These are phyloP conservation scores for Reinhardtius hippoglossoides DNA, from an alignment of 2,113 vertebrate genomes.

Conservation along the genomic window DNA sequence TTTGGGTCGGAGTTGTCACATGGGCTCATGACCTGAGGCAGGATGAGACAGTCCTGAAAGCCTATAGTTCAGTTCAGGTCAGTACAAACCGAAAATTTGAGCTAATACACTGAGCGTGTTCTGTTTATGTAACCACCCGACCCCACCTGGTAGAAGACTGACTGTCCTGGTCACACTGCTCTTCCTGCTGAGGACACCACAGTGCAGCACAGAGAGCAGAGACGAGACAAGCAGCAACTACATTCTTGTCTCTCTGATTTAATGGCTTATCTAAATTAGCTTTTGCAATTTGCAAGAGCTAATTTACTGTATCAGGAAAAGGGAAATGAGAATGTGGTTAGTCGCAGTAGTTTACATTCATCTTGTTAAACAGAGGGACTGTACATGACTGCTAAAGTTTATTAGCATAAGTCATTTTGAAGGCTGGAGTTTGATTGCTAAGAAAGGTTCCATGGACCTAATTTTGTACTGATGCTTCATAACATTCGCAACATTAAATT, in stretches of 20 bases:
- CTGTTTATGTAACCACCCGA: neutral
- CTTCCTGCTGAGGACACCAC: no score
- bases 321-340: conserved; percentile 47
- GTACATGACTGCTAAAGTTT: conserved; percentile 4
- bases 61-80: no score
- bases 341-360: conserved; percentile 42
- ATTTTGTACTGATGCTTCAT: no score
- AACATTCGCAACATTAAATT: no score
- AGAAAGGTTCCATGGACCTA: neutral
- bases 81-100: neutral
- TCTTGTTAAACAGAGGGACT: conserved; percentile 18
- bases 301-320: conserved; percentile 62
- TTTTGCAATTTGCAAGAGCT: conserved; percentile 55
- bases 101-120: neutral
- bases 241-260: conserved; percentile 29
- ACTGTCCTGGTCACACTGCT: neutral
- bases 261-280: conserved; percentile 70
- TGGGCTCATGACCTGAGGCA: no score
- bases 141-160: neutral
- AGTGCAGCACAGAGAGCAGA: neutral
- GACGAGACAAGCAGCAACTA: neutral
- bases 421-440: neutral
- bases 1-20: no score
- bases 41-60: no score
- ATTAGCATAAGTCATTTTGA: neutral